Evolutionary conservation across 2,113 vertebrate species (phyloP).

Genomic region (Cochlearius cochlearius): DNA sequence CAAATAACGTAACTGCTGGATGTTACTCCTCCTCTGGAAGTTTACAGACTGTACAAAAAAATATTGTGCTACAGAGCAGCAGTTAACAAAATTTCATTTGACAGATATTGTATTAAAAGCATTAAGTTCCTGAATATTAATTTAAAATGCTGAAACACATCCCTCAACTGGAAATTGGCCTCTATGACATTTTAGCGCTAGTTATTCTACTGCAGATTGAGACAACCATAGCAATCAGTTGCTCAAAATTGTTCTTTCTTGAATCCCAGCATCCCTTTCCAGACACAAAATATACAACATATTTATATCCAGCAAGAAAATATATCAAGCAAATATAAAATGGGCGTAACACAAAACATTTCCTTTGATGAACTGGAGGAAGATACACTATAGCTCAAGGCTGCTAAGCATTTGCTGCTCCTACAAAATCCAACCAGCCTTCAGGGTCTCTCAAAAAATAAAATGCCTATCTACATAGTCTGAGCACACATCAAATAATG

Average conservation of each 20-base stretch:
- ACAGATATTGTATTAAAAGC: not conserved
- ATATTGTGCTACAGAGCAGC: not conserved
- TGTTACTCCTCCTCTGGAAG: not conserved
- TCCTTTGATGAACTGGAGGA: not conserved
- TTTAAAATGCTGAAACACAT: not conserved
- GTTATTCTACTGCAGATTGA: not conserved
- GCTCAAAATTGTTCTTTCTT: not conserved
- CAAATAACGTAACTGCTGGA: not conserved
- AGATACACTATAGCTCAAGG: not conserved
- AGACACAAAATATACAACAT: not conserved
- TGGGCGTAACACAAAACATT: not conserved
- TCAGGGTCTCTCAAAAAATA: not conserved
- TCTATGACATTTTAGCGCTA: not conserved
- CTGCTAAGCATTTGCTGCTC: not conserved
- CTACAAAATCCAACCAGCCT: not conserved
- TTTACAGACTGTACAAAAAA: not conserved
- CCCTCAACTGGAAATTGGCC: not conserved
- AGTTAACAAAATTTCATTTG: not conserved
- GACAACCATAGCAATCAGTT: not conserved
- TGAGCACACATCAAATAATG: not conserved
- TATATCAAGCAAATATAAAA: not conserved
- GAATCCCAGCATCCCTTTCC: not conserved
- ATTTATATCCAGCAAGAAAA: not conserved
- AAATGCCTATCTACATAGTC: not conserved
- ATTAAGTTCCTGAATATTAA: not conserved